Percentiles rank a stretch among this genome's conserved stretches.
Conservation (phyloP, 2,113 vertebrate genomes). For the Lampris incognitus region DNA sequence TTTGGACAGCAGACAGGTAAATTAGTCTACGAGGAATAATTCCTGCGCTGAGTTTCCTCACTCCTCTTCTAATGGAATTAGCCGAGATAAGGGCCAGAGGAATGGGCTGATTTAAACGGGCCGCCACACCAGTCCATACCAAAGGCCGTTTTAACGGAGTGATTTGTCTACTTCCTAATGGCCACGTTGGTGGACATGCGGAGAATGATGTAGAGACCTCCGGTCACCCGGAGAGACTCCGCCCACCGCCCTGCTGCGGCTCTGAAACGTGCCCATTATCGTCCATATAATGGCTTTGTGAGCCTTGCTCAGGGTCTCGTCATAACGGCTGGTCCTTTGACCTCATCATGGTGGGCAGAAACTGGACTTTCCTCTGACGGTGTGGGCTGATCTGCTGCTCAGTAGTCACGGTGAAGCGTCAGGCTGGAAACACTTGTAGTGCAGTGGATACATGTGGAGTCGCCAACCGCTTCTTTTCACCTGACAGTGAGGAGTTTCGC, state of each 20-base stretch:
- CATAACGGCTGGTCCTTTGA: not conserved
- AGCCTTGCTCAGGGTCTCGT: not conserved
- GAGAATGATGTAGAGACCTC: slow-evolving; percentile 86
- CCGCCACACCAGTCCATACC: slow-evolving; percentile 70
- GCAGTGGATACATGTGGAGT: too few relatives aligned
- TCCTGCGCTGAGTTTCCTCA: slow-evolving; percentile 83
- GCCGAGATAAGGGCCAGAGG: slow-evolving; percentile 66
- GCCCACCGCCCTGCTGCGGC: slow-evolving; percentile 83
- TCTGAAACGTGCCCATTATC: slow-evolving; percentile 38
- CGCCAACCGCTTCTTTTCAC: too few relatives aligned
- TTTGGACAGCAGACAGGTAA: slow-evolving; percentile 87
- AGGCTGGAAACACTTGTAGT: not conserved
- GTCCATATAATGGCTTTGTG: slow-evolving; percentile 9
- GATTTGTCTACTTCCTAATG: slow-evolving; percentile 92
- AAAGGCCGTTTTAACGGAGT: slow-evolving; percentile 89
- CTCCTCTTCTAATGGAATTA: slow-evolving; percentile 82
- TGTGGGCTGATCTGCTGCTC: not conserved
- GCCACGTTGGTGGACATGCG: slow-evolving; percentile 80
- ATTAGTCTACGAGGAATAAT: slow-evolving; percentile 90
- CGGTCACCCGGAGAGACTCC: slow-evolving; percentile 76
- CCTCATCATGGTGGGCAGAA: slow-evolving; percentile 5
- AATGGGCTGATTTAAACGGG: slow-evolving; percentile 88
- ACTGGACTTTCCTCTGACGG: not conserved
- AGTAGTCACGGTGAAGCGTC: not conserved
- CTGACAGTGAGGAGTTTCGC: too few relatives aligned